phyloP scores from a whole-genome alignment of 2,888 invertebrate species.

The Drosophila vallismaia region DNA sequence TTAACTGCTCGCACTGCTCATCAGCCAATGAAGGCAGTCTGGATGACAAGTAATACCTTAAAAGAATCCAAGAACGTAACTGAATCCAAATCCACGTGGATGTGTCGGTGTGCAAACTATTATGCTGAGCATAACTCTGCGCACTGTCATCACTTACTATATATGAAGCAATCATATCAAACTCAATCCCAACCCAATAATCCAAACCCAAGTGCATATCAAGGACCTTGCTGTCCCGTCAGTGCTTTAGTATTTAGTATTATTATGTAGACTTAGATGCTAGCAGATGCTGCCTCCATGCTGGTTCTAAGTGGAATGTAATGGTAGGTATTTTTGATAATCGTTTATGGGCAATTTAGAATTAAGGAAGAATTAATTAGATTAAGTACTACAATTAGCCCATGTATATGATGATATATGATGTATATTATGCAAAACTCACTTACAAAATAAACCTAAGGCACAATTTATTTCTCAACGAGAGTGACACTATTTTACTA shows the following conservation, averaged over 20 bases:
- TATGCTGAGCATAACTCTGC: slow-evolving; percentile 75
- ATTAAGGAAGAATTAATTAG: slow-evolving; percentile 18
- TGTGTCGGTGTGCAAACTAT: slow-evolving; percentile 48
- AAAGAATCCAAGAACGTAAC: background rate
- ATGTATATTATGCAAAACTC: slow-evolving; percentile 36
- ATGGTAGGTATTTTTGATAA: slow-evolving; percentile 40
- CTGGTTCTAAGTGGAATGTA: slow-evolving; percentile 19
- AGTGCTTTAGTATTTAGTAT: slow-evolving; percentile 73
- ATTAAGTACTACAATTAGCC: slow-evolving; percentile 14
- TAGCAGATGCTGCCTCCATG: slow-evolving; percentile 31
- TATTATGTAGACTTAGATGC: slow-evolving; percentile 39
- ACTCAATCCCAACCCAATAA: slow-evolving; percentile 20
- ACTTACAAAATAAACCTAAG: slow-evolving; percentile 43
- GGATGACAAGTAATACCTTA: slow-evolving; percentile 36
- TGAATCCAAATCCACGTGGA: slow-evolving; percentile 8
- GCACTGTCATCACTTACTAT: slow-evolving; percentile 15
- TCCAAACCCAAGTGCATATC: slow-evolving; percentile 64
- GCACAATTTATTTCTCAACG: slow-evolving; percentile 43
- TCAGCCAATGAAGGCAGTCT: slow-evolving; percentile 50
- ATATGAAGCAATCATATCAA: slow-evolving; percentile 18
- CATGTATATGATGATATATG: slow-evolving; percentile 16
- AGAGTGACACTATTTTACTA: slow-evolving; percentile 8
- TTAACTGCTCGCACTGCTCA: slow-evolving; percentile 68
- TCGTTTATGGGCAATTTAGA: slow-evolving; percentile 29
- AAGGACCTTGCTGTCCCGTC: slow-evolving; percentile 37